These are phyloP conservation scores for Entelurus aequoreus DNA, from an alignment of 2,113 vertebrate species.

Conservation along the genomic window DNA sequence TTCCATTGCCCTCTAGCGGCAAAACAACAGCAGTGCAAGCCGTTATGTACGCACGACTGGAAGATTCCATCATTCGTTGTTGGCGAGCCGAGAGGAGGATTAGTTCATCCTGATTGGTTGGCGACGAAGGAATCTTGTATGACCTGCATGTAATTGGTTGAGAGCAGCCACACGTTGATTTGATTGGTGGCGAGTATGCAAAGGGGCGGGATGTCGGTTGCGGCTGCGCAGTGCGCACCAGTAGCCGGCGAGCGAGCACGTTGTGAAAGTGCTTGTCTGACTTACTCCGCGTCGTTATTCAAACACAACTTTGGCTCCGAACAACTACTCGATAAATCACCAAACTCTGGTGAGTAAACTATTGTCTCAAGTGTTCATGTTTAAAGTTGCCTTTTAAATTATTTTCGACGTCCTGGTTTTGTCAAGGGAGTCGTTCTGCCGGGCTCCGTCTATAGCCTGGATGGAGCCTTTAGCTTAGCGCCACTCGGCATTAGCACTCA, in stretches of 20 bases:
- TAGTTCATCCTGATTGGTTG: constrained; percentile 15
- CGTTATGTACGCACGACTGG: not conserved
- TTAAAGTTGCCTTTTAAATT: not conserved
- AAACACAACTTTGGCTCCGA: constrained; percentile 32
- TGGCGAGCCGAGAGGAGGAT: not conserved
- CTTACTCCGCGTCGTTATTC: constrained; percentile 23
- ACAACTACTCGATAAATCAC: constrained; percentile 29
- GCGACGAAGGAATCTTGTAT: not conserved
- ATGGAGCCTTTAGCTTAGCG: not conserved
- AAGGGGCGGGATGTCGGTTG: constrained; percentile 3
- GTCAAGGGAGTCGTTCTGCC: not conserved
- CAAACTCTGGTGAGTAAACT: constrained; percentile 56
- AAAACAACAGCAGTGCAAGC: constrained; percentile 3
- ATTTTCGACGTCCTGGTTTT: not conserved
- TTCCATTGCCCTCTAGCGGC: constrained; percentile 36
- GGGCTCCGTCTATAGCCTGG: constrained; percentile 8
- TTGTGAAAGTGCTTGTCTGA: constrained; percentile 47
- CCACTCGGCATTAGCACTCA: not conserved
- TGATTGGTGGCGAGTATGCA: constrained; percentile 19
- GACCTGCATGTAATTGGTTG: constrained; percentile 11
- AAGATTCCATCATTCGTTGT: not conserved
- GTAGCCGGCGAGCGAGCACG: constrained; percentile 67
- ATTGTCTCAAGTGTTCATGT: too few species aligned
- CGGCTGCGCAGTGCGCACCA: constrained; percentile 35
- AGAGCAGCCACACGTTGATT: fast-evolving